These are phyloP conservation scores for Hoplostethus mediterraneus DNA, from an alignment of 2,797 vertebrate genomes.

Conservation along the genomic window DNA sequence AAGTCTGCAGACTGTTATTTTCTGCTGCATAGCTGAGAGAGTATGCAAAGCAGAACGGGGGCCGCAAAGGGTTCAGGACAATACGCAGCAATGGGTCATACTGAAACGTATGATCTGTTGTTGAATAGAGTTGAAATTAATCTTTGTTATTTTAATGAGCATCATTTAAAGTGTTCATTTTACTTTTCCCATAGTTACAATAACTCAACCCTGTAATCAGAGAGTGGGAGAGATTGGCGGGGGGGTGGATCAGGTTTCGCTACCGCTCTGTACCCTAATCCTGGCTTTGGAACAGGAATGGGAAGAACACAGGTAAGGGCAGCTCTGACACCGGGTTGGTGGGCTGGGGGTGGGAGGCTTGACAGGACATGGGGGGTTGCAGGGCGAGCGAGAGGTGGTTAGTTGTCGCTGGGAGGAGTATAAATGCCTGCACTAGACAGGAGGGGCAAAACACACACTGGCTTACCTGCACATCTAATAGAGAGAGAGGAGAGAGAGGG, in stretches of 20 bases:
- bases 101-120: not conserved
- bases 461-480: slow-evolving; percentile 24
- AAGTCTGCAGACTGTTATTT: not conserved
- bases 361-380: slow-evolving; percentile 55
- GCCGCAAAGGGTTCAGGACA: not conserved
- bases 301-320: slow-evolving; percentile 70
- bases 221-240: slow-evolving; percentile 25
- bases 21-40: not conserved
- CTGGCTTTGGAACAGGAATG: slow-evolving; percentile 77
- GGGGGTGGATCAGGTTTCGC: slow-evolving; percentile 72
- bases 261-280: slow-evolving; percentile 79
- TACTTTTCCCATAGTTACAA: slow-evolving; percentile 25
- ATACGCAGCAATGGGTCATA: not conserved
- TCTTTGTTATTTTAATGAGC: slow-evolving; percentile 29
- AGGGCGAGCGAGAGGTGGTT: slow-evolving; percentile 80
- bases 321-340: slow-evolving; percentile 70
- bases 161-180: slow-evolving; percentile 16
- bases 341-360: slow-evolving; percentile 50
- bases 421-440: slow-evolving; percentile 94
- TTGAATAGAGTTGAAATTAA: not conserved
- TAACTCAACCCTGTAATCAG: slow-evolving; percentile 57
- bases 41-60: not conserved
- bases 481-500: slow-evolving; percentile 17
- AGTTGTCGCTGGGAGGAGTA: slow-evolving; percentile 85
- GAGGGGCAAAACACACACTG: slow-evolving; percentile 78